Base-by-base conservation (phyloP, 2,797 vertebrate genomes). In the Rhincodon typus region DNA sequence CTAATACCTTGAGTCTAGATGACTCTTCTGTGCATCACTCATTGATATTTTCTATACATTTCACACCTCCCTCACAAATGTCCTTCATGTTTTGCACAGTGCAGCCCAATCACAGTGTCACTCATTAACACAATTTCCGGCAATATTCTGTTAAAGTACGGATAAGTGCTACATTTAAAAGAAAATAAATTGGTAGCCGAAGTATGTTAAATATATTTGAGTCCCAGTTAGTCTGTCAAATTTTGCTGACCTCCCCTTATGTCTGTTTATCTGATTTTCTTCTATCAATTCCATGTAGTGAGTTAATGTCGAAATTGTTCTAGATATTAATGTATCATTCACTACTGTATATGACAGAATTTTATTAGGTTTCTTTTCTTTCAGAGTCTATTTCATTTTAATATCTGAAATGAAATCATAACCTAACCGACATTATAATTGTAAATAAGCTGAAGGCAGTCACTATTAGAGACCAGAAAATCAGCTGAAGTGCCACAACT, bases 271-370 rank as follows among this genome's bases (percentile, higher is more conserved):
- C 70, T 74, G 72, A 74, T 46, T 57, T 57, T 57, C 94, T 25
- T 95, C 94, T 30, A 30, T 77, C 30, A 25, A 95, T 46, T 95
- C 70, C 94, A 95, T 34, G 50, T 23, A 74, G 27, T 95, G 72
- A 74, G 69, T 74, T 95, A 95, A 95, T 95, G 94, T 95, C 94
- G 30, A 53, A 95, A 95, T 95, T 77, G 69, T 77, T 77, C 72
- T 53, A n/a, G 94, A 77, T 95, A 95, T 95, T 95, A 77, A 95
- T 77, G n/a, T 74, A 95, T 95, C 72, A 77, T 95, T 77, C 46
- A 77, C 19, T 23, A n/a, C 8, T 77, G 30, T 57, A 50, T 74
- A 74, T 34, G 94, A 74, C 94, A 95, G 94, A 95, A 53, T 34
- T 50, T 95, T 77, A 95, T 95, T 77, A 50, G 74, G 46, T 53